A percentile compares a stretch with the other conserved stretches of the same genome.
Evolutionary conservation across 1,140 invertebrate genomes (phyloP).

Genomic region (Ylistrum balloti): DNA sequence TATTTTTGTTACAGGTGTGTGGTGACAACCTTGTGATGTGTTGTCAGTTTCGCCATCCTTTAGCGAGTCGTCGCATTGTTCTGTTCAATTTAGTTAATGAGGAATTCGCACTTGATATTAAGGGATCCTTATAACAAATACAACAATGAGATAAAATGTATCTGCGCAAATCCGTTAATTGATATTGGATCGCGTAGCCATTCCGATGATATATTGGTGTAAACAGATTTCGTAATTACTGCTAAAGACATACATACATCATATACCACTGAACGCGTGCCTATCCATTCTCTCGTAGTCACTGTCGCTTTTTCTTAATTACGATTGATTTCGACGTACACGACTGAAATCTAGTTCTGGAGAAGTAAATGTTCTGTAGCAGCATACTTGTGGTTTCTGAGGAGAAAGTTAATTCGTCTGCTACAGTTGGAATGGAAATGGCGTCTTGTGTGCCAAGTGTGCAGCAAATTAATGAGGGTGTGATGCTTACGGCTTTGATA

Average conservation of each 20-base stretch:
- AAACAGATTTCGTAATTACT: not conserved
- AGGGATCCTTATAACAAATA: not conserved
- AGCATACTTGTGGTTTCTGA: not conserved
- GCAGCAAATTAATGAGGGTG: slow-evolving; percentile 46
- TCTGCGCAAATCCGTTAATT: not conserved
- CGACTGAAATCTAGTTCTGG: not conserved
- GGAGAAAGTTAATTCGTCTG: not conserved
- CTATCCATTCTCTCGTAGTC: not conserved
- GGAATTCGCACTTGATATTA: not conserved
- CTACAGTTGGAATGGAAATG: not conserved
- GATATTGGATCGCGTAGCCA: not conserved
- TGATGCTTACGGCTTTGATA: slow-evolving; percentile 44
- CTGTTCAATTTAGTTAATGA: slow-evolving; percentile 11
- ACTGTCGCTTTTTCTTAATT: not conserved
- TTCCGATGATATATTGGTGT: not conserved
- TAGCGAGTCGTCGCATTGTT: no score
- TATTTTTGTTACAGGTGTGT: no score
- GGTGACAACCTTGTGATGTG: no score
- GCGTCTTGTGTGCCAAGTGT: not conserved
- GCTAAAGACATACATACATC: not conserved
- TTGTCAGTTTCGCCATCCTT: no score
- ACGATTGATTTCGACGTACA: not conserved
- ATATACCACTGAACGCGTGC: not conserved
- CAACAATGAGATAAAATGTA: not conserved
- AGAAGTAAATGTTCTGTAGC: not conserved